phyloP scores from a whole-genome alignment of 2,888 invertebrate genomes.

The Hydrotaea cyrtoneurina region DNA sequence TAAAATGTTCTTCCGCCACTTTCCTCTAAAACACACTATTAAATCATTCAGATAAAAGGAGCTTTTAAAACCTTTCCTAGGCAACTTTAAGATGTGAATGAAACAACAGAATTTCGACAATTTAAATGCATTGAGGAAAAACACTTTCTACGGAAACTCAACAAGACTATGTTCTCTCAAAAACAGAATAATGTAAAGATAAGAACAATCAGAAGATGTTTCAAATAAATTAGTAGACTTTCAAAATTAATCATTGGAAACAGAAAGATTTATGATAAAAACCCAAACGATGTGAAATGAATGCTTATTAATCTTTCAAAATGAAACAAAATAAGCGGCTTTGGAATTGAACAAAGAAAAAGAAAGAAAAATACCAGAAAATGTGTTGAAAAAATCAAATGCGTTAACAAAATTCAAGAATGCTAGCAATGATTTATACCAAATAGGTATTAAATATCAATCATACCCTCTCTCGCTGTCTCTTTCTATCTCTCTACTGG shows the following conservation, averaged over 20 bases:
- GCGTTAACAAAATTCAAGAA: background rate
- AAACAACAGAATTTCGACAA: too few species aligned
- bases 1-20: too few species aligned
- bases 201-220: background rate
- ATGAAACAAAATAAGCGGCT: background rate
- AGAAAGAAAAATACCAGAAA: background rate
- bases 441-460: background rate
- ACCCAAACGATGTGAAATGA: background rate
- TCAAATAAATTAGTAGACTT: background rate
- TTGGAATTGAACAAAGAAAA: background rate
- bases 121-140: background rate
- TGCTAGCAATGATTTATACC: background rate
- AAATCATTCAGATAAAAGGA: too few species aligned
- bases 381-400: background rate
- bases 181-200: background rate
- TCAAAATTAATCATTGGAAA: background rate
- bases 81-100: too few species aligned
- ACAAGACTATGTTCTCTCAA: too few species aligned
- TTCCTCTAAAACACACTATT: too few species aligned
- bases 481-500: too few species aligned
- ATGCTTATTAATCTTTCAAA: conserved; percentile 2
- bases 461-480: too few species aligned
- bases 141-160: conserved; percentile 1
- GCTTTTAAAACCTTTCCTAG: too few species aligned
- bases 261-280: conserved; percentile 10